Base-by-base conservation (phyloP, 2,113 vertebrate genomes). In the Hypocryptadius cinnamomeus region DNA sequence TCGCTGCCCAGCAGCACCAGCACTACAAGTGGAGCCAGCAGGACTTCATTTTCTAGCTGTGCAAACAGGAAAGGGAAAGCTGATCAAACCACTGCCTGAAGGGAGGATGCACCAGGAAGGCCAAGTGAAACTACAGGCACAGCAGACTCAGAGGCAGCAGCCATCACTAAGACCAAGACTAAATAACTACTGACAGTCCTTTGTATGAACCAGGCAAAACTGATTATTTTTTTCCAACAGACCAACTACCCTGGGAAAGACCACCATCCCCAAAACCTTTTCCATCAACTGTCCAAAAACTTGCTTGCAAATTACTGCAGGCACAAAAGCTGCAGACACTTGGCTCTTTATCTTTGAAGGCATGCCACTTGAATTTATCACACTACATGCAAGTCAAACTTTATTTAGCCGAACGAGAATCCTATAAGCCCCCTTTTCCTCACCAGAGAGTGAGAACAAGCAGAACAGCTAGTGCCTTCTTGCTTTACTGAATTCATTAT, bases 401-500 rank as follows among this genome's bases (percentile, higher is more conserved):
- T 95, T 96, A 94, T 90, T 89, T 85, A 94, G 68, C 47, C 1
- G 3, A 89, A 90, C 0, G 0, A 89, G 85, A 96, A 95, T 89
- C 92, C 94, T 89, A 16, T 94, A 96, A 96, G 87, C 91, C 79
- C 54, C 79, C 22, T 91, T 89, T 69, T 85, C 80, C 92, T 87
- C 92, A 93, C 69, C 33, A 78, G 85, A 95, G 89, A 95, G 93
- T 10, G 72, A 78, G 81, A 92, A 94, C 89, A 69, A 83, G 79
- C 65, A 94, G 87, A 94, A 92, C 42, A 95, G 83, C 85, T 78
- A 96, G 69, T 95, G 90, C 69, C 91, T 94, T 76, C 83, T 89
- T 93, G 80, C 89, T 93, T 94, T 95, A 91, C 90, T 93, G 94
- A 91, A 95, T 94, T 89, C 84, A 87, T 92, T 93, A 91, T 48